Evolutionary conservation across 2,797 vertebrate genomes (phyloP), one percentile per base, ranked within the genome.

Genomic region (Acipenser oxyrinchus): DNA sequence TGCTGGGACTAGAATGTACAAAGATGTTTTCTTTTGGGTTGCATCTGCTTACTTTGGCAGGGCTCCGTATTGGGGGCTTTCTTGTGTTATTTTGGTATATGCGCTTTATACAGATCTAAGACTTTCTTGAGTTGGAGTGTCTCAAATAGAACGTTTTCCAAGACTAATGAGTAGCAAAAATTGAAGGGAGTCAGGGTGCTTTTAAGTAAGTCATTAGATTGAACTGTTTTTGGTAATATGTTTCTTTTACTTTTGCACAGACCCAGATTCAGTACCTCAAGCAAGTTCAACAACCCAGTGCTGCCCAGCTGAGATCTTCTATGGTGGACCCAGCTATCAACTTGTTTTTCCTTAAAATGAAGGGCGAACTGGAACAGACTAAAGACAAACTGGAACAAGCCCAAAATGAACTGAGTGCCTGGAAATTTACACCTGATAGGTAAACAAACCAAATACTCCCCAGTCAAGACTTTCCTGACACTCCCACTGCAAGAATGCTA

Each of bases 381-480:
- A 98, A 98, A 97, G 97, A 98, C 95, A 99, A 98, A 99, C 96
- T 99, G 96, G 95, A 99, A 95, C 96, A 99, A 96, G 97, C 95
- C 91, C 96, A 98, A 98, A 98, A 99, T 99, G 97, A 99, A 99
- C 94, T 99, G 95, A 99, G 96, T 99, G 96, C 97, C 96, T 99
- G 96, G 97, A 99, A 99, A 93, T 99, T 99, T 99, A 99, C 95
- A 94, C 96, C 97, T 96, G 95, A 99, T 99, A 99, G 96, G 96
- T 99, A 99, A 98, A 96, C 93, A 95, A 95, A 94, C 93, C 94
- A 96, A 94, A 89, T 90, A 90, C 89, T 89, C 87, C 90, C 89
- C 91, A 94, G 93, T 93, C 94, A 98, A 97, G 95, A 98, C 94
- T 93, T 87, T 94, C 94, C 95, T 91, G 92, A 92, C 93, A 93